Conservation (phyloP, 1,140 invertebrate species). For the Nasonia giraulti region DNA sequence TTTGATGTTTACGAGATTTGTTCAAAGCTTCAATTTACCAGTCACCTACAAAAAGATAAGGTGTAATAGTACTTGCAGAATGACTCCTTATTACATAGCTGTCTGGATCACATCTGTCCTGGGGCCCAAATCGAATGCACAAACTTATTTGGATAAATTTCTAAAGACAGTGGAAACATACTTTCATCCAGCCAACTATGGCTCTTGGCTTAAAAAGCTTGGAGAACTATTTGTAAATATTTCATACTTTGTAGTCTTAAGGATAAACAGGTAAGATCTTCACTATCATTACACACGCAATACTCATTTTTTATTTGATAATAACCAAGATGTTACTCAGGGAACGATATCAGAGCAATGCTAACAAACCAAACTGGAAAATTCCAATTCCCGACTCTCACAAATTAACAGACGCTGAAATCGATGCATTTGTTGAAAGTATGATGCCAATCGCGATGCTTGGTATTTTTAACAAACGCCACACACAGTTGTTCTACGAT, state of each 20-base stretch:
- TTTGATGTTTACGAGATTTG: slow-evolving; percentile 87
- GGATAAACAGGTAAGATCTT: slow-evolving; percentile 42
- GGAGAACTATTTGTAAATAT: slow-evolving; percentile 57
- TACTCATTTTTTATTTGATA: neutral
- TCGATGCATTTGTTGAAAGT: slow-evolving; percentile 88
- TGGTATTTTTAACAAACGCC: slow-evolving; percentile 86
- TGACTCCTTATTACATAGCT: slow-evolving; percentile 78
- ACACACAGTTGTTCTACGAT: slow-evolving; percentile 77
- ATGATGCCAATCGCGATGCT: slow-evolving; percentile 81
- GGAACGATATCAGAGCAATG: slow-evolving; percentile 39
- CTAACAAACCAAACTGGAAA: slow-evolving; percentile 79
- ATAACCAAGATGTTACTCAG: slow-evolving; percentile 36
- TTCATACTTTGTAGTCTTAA: slow-evolving; percentile 32
- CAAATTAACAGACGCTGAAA: slow-evolving; percentile 86
- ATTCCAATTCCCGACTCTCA: slow-evolving; percentile 79
- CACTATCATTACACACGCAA: neutral
- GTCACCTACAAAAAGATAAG: slow-evolving; percentile 82
- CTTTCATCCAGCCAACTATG: slow-evolving; percentile 91
- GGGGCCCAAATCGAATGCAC: slow-evolving; percentile 76
- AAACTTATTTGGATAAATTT: slow-evolving; percentile 86
- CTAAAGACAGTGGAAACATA: slow-evolving; percentile 91
- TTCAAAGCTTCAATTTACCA: slow-evolving; percentile 85
- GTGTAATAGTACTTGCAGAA: slow-evolving; percentile 69
- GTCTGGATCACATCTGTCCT: slow-evolving; percentile 67
- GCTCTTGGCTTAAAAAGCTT: slow-evolving; percentile 83